Evolutionary conservation across 2,113 vertebrate genomes (phyloP), one percentile per base, ranked within the genome.

Genomic region (Egretta garzetta): DNA sequence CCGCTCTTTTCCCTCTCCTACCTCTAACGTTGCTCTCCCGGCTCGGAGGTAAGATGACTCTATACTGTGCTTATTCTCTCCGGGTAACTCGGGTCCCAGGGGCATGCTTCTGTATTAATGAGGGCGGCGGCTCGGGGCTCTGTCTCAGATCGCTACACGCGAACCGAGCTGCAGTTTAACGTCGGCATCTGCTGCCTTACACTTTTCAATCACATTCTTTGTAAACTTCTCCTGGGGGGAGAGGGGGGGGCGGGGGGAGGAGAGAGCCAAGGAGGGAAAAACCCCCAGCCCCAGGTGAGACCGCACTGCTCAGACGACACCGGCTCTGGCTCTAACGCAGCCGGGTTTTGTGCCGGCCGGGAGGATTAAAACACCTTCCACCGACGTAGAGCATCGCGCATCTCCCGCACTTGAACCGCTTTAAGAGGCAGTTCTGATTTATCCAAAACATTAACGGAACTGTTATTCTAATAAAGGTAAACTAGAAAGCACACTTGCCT

Each of bases 31-130:
- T 71, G 93, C 96, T 84, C 95, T 91, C 96, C 73, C 85, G 49
- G 90, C 93, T 96, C 37, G 41, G 94, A 98, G 98, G 98, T 98
- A 98, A 98, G 98, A 67, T 19, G 79, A 55, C 62, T 96, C 72
- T 91, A 75, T 93, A 53, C 84, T 68, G 94, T 95, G 96, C 94
- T 98, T 97, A 91, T 97, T 95, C 96, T 97, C 80, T 37, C 72
- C 86, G 82, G 91, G 75, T 73, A 77, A 63, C 68, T 74, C 55
- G 4, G 83, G 50, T 90, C 86, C 67, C 92, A 18, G 72, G 88
- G 83, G 86, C 58, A 80, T 73, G 95, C 72, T 82, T 68, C 88
- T 33, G 66, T 27, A 20, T 70, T 64, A 60, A 53, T 7, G 80
- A 70, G 72, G 93, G 91, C 75, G 72, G 94, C 56, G 91, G 83